Evolutionary conservation across 2,113 vertebrate genomes (phyloP).

Genomic region (Neodontobutis hainanensis): DNA sequence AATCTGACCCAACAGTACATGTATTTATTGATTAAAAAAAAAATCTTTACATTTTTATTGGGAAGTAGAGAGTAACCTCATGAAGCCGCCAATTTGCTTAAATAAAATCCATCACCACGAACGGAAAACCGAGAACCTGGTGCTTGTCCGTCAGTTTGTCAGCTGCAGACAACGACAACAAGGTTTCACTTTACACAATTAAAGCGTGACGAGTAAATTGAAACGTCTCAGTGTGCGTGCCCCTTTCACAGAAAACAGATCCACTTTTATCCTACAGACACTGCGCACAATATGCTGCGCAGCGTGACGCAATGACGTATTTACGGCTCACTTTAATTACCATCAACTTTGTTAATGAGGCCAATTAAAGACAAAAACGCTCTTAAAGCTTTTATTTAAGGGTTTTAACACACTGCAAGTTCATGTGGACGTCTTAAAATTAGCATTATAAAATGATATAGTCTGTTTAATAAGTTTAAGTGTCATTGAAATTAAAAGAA

Average conservation of each 20-base stretch:
- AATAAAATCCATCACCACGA: neutral
- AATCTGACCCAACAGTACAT: no score
- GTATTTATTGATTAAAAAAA: no score
- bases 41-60: no score
- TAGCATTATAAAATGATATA: neutral
- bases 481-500: no score
- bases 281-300: conserved; percentile 41
- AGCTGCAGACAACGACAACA: conserved; percentile 17
- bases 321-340: conserved; percentile 43
- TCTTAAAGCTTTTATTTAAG: neutral
- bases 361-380: conserved; percentile 5
- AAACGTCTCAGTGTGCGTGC: conserved; percentile 43
- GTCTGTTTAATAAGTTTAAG: neutral
- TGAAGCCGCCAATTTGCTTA: no score
- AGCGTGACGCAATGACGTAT: conserved; percentile 18
- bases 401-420: neutral
- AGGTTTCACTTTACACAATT: conserved; percentile 64
- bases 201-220: conserved; percentile 60
- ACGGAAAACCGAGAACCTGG: no score
- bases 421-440: no score
- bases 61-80: no score
- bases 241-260: conserved; percentile 22
- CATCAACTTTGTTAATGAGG: conserved; percentile 31
- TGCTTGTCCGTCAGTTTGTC: neutral
- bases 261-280: conserved; percentile 8